Percentiles rank a stretch among this genome's conserved stretches.
Evolutionary conservation across 2,113 vertebrate genomes (phyloP).

Genomic region (Mustela nigripes): DNA sequence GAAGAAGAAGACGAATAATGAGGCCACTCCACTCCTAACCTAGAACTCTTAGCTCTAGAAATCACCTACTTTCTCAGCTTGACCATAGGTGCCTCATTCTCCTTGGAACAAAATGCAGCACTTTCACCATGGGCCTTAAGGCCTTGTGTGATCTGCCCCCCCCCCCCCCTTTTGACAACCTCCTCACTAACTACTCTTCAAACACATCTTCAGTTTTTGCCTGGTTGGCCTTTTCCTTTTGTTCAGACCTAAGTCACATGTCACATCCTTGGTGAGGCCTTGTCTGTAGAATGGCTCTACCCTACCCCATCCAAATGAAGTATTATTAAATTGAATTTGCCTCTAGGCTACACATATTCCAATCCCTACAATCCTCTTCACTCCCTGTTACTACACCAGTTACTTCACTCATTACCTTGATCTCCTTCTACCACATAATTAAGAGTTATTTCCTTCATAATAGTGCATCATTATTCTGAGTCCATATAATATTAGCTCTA

Average conservation of each 20-base stretch:
- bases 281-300: not conserved
- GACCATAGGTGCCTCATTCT: not conserved
- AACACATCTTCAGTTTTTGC: not conserved
- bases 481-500: not conserved
- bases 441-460: conserved; percentile 2
- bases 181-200: not conserved
- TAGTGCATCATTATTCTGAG: not conserved
- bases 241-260: not conserved
- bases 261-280: conserved; percentile 23
- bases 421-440: not conserved
- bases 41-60: not conserved
- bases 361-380: not conserved
- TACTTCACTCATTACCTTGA: conserved; percentile 17
- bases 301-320: not conserved
- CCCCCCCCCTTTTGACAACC: not conserved
- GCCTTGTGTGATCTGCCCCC: not conserved
- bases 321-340: not conserved
- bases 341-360: not conserved
- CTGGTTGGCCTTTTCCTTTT: not conserved
- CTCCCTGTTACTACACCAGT: not conserved
- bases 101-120: conserved; percentile 29
- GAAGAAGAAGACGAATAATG: conserved; percentile 22
- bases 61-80: not conserved
- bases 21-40: not conserved
- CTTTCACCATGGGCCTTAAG: not conserved